Evolutionary conservation across 2,888 invertebrate species (phyloP), one percentile per base, ranked within the genome.

Genomic region (Acanthacorydalis orientalis): DNA sequence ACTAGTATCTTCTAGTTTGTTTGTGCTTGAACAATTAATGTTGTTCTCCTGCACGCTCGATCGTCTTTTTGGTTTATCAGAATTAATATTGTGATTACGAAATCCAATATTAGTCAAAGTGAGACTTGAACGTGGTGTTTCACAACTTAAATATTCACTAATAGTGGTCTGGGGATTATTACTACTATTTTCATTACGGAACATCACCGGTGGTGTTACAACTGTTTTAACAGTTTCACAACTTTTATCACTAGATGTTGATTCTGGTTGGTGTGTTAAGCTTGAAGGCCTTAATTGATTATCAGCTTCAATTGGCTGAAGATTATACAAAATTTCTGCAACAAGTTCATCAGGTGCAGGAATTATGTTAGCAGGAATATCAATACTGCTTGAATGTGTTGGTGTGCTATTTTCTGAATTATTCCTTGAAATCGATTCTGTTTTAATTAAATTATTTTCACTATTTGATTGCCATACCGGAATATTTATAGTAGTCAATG

Each of bases 131-230:
- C 3, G 12, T 8, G 8, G 14, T 15, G 8, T 34, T 8, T 44
- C 34, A 23, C 23, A 23, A 15, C n/a, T 39, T 6, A 38, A 34
- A 6, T 37, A 23, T 39, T 37, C 34, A 43, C 23, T 31, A 11
- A 33, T 23, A 23, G 23, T 23, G 7, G 35, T 11, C 11, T 35
- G 35, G 1, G 47, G 16, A 34, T 14, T 33, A 31, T 15, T 11
- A 67, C 51, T 48, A 23, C 2, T 23, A 66, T 65, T 1, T 67
- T 64, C 59, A 54, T 70, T 72, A 40, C 72, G 64, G 59, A 78
- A 78, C 75, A 77, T 75, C 9, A 71, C 70, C 8, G 78, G 78
- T 1, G 78, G 78, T 51, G 64, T 63, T 49, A 65, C 61, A 34
- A 68, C 62, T 34, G 63, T 59, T 51, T 56, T 56, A 33, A 57